Conservation (phyloP, 2,113 vertebrate genomes). For the Rafetus swinhoei region DNA sequence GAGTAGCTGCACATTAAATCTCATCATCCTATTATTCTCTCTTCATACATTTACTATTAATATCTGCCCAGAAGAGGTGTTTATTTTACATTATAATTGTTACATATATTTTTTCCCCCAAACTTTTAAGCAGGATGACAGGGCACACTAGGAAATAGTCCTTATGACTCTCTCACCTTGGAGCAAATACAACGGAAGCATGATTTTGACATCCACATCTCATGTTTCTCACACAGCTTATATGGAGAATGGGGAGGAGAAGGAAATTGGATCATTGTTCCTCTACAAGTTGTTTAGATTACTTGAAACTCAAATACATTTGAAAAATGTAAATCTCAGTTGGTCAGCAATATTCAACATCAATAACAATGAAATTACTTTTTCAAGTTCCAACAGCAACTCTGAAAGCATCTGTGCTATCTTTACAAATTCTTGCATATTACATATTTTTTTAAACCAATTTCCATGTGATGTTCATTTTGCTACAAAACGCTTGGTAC, state of each 20-base stretch:
- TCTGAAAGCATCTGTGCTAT: constrained; percentile 43
- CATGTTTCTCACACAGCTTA: constrained; percentile 22
- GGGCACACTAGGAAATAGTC: background rate
- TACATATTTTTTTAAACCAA: background rate
- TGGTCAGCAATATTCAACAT: background rate
- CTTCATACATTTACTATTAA: background rate
- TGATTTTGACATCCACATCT: constrained; percentile 8
- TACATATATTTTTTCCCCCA: background rate
- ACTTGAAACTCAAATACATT: background rate
- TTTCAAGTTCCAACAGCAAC: constrained; percentile 34
- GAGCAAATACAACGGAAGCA: background rate
- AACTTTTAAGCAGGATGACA: background rate
- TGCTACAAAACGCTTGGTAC: background rate
- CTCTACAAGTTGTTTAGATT: background rate
- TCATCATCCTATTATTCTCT: background rate
- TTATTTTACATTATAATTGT: background rate
- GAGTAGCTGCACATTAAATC: background rate
- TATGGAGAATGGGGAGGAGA: background rate
- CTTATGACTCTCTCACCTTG: constrained; percentile 1
- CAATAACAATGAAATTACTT: background rate
- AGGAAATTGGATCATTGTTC: constrained; percentile 12
- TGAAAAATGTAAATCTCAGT: background rate
- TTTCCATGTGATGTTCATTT: constrained; percentile 22
- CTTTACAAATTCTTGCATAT: constrained; percentile 28
- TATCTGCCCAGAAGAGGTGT: accelerated